These are phyloP conservation scores for Eurystomus gularis DNA, from an alignment of 2,113 vertebrate species.

Conservation along the genomic window DNA sequence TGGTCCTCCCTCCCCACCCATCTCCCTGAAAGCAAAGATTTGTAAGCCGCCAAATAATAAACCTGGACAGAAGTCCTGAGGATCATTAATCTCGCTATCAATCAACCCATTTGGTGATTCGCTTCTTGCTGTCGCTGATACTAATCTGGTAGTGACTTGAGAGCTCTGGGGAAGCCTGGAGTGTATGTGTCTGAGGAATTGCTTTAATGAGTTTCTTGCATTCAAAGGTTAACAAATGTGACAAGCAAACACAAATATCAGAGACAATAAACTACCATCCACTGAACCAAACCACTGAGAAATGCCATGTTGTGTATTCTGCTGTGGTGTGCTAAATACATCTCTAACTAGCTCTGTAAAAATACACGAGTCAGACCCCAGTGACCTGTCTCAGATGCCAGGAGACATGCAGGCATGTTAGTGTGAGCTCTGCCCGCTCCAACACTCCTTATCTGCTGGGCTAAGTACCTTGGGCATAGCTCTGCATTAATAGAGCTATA, in stretches of 20 bases:
- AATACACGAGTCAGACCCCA: not conserved
- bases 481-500: not conserved
- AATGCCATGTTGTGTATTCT: not conserved
- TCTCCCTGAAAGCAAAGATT: conserved; percentile 38
- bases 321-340: not conserved
- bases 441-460: not conserved
- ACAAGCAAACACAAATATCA: conserved; percentile 40
- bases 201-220: conserved; percentile 54
- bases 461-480: not conserved
- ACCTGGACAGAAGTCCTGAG: conserved; percentile 57
- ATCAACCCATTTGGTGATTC: conserved; percentile 44
- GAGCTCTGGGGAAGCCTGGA: conserved; percentile 47
- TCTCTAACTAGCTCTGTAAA: not conserved
- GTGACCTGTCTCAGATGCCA: not conserved
- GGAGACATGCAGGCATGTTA: not conserved
- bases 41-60: conserved; percentile 51
- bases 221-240: conserved; percentile 61
- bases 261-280: not conserved
- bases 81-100: conserved; percentile 62
- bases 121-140: conserved; percentile 17
- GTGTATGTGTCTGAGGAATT: not conserved
- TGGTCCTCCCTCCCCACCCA: conserved; percentile 42
- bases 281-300: not conserved
- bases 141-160: not conserved
- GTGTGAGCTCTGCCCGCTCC: not conserved